Percentiles rank a stretch among this genome's conserved stretches.
Evolutionary conservation across 2,888 invertebrate species (phyloP).

Genomic region (Melinaea menophilus): DNA sequence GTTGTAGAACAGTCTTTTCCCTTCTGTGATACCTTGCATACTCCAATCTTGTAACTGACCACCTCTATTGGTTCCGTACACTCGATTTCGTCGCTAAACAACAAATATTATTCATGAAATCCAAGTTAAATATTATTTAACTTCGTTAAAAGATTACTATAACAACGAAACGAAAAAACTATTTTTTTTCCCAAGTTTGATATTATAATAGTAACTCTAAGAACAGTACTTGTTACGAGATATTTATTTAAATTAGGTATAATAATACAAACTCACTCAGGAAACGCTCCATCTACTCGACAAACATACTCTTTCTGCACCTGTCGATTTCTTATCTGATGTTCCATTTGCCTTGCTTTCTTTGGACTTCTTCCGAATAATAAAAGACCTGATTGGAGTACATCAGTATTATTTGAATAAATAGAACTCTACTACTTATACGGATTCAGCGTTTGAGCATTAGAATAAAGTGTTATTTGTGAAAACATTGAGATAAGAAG

Average conservation of each 20-base stretch:
- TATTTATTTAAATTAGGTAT: slow-evolving; percentile 25
- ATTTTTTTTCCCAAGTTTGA: no score
- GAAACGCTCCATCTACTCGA: slow-evolving; percentile 95
- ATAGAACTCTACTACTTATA: no score
- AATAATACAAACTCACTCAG: slow-evolving; percentile 81
- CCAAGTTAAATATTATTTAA: not conserved
- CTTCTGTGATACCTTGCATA: slow-evolving; percentile 94
- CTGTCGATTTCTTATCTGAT: slow-evolving; percentile 93
- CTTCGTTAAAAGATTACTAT: no score
- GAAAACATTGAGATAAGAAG: no score
- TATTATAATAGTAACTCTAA: not conserved
- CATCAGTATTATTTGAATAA: not conserved
- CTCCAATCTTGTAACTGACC: slow-evolving; percentile 96
- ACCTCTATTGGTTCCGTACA: slow-evolving; percentile 95
- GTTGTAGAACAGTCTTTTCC: slow-evolving; percentile 96
- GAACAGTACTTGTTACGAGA: slow-evolving; percentile 3
- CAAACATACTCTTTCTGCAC: slow-evolving; percentile 97
- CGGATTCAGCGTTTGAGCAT: not conserved
- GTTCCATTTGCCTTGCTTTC: slow-evolving; percentile 96
- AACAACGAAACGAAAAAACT: no score
- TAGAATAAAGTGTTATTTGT: no score
- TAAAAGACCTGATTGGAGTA: slow-evolving; percentile 79
- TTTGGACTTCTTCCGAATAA: slow-evolving; percentile 95
- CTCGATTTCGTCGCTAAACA: slow-evolving; percentile 84
- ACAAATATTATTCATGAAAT: not conserved